Conservation (phyloP, 2,888 invertebrate genomes). For the Athalia rosae region DNA sequence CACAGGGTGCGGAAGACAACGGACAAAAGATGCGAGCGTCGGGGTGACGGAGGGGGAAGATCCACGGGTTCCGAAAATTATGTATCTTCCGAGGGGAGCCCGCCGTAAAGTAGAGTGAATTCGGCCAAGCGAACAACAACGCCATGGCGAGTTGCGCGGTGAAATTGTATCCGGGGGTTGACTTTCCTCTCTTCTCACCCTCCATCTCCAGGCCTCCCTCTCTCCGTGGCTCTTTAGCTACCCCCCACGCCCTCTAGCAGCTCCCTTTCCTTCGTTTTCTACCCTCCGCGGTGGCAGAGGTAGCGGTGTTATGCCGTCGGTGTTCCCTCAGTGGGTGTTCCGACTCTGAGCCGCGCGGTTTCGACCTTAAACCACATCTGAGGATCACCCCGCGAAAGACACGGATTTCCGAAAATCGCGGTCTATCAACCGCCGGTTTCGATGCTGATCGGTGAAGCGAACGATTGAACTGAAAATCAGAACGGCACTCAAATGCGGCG, state of each 20-base stretch:
- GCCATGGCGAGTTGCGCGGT: conserved; percentile 18
- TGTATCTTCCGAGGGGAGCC: not conserved
- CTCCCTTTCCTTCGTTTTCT: conserved; percentile 14
- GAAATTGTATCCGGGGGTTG: conserved; percentile 15
- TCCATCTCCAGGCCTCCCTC: not conserved
- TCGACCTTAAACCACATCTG: conserved; percentile 26
- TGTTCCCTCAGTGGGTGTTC: conserved; percentile 70
- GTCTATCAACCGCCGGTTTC: not conserved
- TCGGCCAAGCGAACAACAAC: not conserved
- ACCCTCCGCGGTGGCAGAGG: conserved; percentile 47
- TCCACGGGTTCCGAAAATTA: not conserved
- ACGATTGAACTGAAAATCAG: too few relatives aligned
- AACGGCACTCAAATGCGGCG: too few relatives aligned
- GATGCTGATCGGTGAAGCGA: conserved; percentile 17
- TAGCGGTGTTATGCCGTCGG: conserved; percentile 64
- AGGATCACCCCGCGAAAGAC: conserved; percentile 8
- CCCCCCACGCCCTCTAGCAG: not conserved
- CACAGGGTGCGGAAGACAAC: conserved; percentile 11
- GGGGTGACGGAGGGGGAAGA: not conserved
- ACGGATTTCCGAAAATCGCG: conserved; percentile 33
- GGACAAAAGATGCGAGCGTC: conserved; percentile 30
- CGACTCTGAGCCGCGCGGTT: conserved; percentile 66
- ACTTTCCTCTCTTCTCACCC: conserved; percentile 18
- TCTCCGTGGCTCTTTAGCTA: not conserved
- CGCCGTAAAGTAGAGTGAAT: too few relatives aligned